Evolutionary conservation across 2,888 invertebrate genomes (phyloP), one percentile per base, ranked within the genome.

Genomic region (Colletes collaris): DNA sequence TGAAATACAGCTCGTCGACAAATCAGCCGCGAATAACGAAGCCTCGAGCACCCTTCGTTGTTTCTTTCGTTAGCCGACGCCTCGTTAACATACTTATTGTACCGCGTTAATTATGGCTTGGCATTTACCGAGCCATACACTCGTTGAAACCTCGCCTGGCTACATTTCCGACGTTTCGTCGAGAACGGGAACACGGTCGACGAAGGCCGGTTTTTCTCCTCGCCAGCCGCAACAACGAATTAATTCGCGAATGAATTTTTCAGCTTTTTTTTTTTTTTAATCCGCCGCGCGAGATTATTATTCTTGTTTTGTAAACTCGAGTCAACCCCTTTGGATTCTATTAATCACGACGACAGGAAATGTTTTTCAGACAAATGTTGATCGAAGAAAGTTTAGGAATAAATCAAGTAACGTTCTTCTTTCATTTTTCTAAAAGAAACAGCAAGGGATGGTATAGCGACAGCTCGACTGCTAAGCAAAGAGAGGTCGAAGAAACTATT

Each of bases 1-100:
- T 52, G 10, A 60, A 44, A 44, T 16, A 19, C 16, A 13, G 40
- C 0, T 40, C 40, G 44, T 4, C 16, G 7, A 4, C 52, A 7
- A 55, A 55, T 55, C 55, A 55, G 27, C 4, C 27, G 27, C 3
- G 55, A 55, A 55, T 35, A 55, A 55, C 55, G 55, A 27, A 55
- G 27, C 55, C 55, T 27, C 55, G 55, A 27, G 19, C 27, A 35
- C 19, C 7, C 6, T 8, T 53, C 52, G 19, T 46, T 7, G 27
- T 67, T 71, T 68, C 73, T n/a, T 50, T n/a, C 40, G 50, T 19
- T n/a, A 55, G 46, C 72, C 69, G 62, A 70, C 75, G 73, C 73
- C 73, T 84, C 83, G 50, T 84, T 84, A 84, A 78, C 81, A 76
- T 70, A 71, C 72, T 83, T 76, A 59, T 70, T 62, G 73, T 55